Base-by-base conservation (phyloP, 2,113 vertebrate species). In the Nothoprocta pentlandii region DNA sequence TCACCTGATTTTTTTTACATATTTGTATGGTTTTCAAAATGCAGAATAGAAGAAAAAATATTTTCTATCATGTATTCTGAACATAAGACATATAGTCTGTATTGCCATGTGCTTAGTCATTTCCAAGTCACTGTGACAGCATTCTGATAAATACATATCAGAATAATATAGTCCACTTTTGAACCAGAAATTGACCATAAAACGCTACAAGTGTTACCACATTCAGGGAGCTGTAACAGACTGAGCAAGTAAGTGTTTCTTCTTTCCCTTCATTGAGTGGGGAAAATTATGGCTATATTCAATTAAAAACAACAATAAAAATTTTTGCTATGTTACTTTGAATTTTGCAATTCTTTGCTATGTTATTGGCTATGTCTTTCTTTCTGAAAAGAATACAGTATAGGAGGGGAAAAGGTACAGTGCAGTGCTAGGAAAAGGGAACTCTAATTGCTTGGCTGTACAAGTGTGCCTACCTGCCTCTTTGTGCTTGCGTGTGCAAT, bases 1-100 rank as follows among this genome's bases (percentile, higher is more conserved):
- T 2, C 2, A 36, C 4, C 23, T 19, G 8, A 26, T 2, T 0
- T 17, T 10, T 79, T 64, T 80, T 71, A 34, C 7, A 39, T 14
- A 6, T 6, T 21, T 61, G 15, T 8, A 32, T n/a, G 25, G 1
- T 42, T 82, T 76, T 3, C 6, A 66, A 61, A 61, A 71, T 64
- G 2, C 59, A 91, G 46, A 4, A 46, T 4, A 23, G 23, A 41
- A 74, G 32, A 53, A 92, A 17, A 47, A 34, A 16, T 6, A 0
- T 66, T 93, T 70, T 53, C 8, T 25, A 39, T 58, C 12, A 23
- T 30, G 1, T 69, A 85, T 80, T 15, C 9, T 85, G 39, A 80
- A 68, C 6, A n/a, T 56, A 51, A 28, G 39, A 44, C 5, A 64
- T 16, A 2, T 82, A 39, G 62, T 73, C 12, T 17, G 12, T 9